Conservation (phyloP, 2,113 vertebrate genomes). For the Glareola pratincola region DNA sequence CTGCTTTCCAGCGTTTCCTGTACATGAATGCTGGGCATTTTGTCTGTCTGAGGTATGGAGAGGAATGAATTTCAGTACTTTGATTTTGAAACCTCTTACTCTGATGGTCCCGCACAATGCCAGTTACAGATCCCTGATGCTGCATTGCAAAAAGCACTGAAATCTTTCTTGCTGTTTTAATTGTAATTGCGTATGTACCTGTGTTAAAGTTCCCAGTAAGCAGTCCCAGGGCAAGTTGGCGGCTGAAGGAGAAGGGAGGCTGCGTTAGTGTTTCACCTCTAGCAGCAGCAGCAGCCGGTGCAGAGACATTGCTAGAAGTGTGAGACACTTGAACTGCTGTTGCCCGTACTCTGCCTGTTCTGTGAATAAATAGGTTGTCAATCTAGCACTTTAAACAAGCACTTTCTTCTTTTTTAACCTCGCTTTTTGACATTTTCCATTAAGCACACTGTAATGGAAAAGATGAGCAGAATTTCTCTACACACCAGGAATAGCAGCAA, state of each 20-base stretch:
- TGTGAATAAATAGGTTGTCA: constrained; percentile 56
- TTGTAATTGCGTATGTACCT: neutral
- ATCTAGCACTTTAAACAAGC: constrained; percentile 43
- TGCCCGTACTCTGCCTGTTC: neutral
- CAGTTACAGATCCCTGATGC: neutral
- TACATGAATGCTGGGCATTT: neutral
- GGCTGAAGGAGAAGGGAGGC: neutral
- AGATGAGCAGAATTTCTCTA: constrained; percentile 19
- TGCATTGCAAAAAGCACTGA: neutral
- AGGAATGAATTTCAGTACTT: neutral
- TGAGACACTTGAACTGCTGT: neutral
- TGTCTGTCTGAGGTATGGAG: neutral
- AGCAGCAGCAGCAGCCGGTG: neutral
- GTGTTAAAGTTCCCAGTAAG: neutral
- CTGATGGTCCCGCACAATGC: neutral
- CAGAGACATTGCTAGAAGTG: neutral
- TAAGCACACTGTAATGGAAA: constrained; percentile 26
- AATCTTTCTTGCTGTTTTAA: constrained; percentile 14
- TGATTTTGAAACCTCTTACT: neutral
- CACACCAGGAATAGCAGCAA: constrained; percentile 12
- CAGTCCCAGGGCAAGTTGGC: neutral
- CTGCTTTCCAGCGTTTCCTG: neutral
- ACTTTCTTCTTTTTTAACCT: constrained; percentile 31
- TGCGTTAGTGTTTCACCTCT: neutral
- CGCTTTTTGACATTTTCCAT: constrained; percentile 59